Evolutionary conservation across 2,888 invertebrate species (phyloP).

Genomic region (Sympetrum striolatum): DNA sequence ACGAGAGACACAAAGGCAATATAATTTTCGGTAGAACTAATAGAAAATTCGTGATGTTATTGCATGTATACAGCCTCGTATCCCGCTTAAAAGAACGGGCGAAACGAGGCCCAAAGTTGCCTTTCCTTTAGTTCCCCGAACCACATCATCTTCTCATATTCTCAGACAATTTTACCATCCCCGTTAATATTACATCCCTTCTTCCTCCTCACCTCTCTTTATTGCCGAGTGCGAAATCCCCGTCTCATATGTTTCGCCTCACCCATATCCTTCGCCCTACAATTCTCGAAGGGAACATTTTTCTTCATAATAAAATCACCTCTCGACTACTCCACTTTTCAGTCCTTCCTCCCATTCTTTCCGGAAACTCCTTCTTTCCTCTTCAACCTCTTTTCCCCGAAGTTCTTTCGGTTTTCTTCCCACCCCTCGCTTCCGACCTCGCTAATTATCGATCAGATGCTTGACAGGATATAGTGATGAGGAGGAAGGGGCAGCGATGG

Average conservation of each 20-base stretch:
- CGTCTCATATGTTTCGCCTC: neutral
- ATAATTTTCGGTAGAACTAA: too few species aligned
- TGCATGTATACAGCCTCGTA: too few species aligned
- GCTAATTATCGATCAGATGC: constrained; percentile 46
- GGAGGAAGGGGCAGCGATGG: constrained; percentile 44
- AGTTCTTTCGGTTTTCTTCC: neutral
- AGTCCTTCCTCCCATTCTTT: neutral
- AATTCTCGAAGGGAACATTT: neutral
- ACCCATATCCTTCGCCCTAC: neutral
- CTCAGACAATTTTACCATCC: neutral
- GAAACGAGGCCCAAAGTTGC: too few species aligned
- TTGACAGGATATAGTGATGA: constrained; percentile 51
- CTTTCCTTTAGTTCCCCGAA: neutral
- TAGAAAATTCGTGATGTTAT: too few species aligned
- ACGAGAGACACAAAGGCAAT: too few species aligned
- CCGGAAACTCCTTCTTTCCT: neutral
- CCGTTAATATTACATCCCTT: neutral
- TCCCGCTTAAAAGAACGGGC: too few species aligned
- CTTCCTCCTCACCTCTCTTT: neutral
- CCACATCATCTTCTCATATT: neutral
- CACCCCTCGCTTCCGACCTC: constrained; percentile 4
- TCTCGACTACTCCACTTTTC: neutral
- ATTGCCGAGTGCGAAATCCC: too few species aligned
- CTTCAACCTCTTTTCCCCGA: neutral
- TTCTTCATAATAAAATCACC: neutral